Percentiles rank a stretch among this genome's conserved stretches.
These are phyloP conservation scores for Mesoclemmys tuberculata DNA, from an alignment of 2,113 vertebrate genomes.

Conservation along the genomic window DNA sequence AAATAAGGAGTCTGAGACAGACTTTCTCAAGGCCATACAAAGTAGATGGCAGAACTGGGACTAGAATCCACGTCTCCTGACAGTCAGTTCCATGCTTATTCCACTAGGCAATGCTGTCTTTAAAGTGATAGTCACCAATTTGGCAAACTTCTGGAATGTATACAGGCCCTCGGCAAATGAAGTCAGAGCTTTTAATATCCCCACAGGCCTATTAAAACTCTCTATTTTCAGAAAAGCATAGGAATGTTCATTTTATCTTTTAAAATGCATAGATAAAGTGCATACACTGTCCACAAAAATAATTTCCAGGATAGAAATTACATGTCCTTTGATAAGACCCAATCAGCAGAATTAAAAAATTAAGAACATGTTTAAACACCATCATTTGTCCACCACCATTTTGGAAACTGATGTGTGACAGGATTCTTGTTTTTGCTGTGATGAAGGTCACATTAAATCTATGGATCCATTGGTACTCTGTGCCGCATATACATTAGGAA, in stretches of 20 bases:
- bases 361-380: not conserved
- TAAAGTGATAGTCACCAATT: not conserved
- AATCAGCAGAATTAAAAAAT: not conserved
- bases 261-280: not conserved
- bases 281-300: not conserved
- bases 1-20: not conserved
- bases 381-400: not conserved
- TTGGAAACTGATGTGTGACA: not conserved
- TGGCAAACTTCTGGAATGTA: not conserved
- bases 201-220: not conserved
- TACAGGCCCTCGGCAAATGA: not conserved
- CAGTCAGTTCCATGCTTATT: not conserved
- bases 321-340: not conserved
- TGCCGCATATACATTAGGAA: conserved; percentile 37
- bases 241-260: not conserved
- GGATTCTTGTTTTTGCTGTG: conserved; percentile 6
- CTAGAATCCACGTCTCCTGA: not conserved
- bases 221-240: not conserved
- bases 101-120: not conserved
- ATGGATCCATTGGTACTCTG: not conserved
- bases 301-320: not conserved
- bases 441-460: not conserved
- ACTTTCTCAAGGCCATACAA: not conserved
- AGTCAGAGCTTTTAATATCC: not conserved
- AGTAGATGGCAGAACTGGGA: not conserved